These are phyloP conservation scores for Chorisops tibialis DNA, from an alignment of 2,888 invertebrate genomes.

Conservation along the genomic window DNA sequence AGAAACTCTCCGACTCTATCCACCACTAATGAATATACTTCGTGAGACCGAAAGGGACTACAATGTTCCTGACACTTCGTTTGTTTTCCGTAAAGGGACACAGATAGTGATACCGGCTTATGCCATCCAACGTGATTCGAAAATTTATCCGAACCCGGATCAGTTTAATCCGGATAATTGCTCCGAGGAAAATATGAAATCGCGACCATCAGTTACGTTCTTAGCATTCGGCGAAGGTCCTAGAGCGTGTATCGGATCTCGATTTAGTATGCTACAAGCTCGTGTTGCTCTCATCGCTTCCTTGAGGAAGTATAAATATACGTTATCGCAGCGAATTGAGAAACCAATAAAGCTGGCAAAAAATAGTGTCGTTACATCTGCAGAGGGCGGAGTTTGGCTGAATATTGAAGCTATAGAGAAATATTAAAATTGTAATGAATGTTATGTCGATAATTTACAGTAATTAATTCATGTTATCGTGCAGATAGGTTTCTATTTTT, in stretches of 20 bases:
- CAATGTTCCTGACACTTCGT: slow-evolving; percentile 48
- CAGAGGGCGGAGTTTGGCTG: slow-evolving; percentile 10
- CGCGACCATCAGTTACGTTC: too few species aligned
- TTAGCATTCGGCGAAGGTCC: too few species aligned
- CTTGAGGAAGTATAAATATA: slow-evolving; percentile 17
- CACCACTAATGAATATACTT: too few species aligned
- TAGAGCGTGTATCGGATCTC: slow-evolving; percentile 15
- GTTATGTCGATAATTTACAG: too few species aligned
- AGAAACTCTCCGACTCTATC: too few species aligned
- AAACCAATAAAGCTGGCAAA: slow-evolving; percentile 4
- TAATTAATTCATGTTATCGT: too few species aligned
- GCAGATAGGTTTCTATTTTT: too few species aligned
- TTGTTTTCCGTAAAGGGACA: slow-evolving; percentile 53
- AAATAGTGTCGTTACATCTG: background rate
- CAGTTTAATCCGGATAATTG: slow-evolving; percentile 61
- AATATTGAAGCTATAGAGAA: too few species aligned
- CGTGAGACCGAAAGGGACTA: slow-evolving; percentile 42
- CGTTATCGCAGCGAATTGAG: background rate
- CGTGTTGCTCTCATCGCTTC: slow-evolving; percentile 24
- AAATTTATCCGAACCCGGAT: slow-evolving; percentile 52
- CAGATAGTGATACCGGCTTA: slow-evolving; percentile 53
- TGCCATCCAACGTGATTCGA: slow-evolving; percentile 57
- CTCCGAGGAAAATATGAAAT: slow-evolving; percentile 19
- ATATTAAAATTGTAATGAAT: too few species aligned
- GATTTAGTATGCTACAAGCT: slow-evolving; percentile 26